Conservation (phyloP, 2,797 vertebrate genomes). For the Otolemur crassicaudatus region DNA sequence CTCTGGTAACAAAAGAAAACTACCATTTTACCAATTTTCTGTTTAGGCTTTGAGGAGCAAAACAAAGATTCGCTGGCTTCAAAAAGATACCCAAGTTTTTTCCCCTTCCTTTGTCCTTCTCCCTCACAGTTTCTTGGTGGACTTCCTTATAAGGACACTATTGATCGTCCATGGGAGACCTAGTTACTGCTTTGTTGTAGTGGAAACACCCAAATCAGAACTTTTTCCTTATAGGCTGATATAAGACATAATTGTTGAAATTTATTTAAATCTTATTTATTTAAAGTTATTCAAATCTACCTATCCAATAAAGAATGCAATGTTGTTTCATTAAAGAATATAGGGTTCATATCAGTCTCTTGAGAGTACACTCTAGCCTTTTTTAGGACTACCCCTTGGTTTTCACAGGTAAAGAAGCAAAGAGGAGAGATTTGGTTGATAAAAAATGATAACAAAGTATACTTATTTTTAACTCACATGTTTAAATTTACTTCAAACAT, state of each 20-base stretch:
- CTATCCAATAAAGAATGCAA: background rate
- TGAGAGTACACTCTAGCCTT: background rate
- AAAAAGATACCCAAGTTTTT: background rate
- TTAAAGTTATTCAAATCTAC: background rate
- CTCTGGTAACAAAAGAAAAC: background rate
- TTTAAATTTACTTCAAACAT: background rate
- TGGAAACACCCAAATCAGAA: background rate
- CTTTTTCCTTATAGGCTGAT: background rate
- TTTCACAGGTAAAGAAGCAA: slow-evolving; percentile 14
- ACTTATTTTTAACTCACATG: slow-evolving; percentile 41
- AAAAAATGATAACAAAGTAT: background rate
- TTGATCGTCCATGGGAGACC: background rate
- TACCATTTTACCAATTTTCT: slow-evolving; percentile 22
- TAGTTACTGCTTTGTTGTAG: background rate
- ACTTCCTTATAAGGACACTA: background rate
- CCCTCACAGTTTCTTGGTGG: background rate
- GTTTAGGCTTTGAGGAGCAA: slow-evolving; percentile 1
- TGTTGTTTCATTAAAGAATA: background rate
- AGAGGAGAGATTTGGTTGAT: background rate
- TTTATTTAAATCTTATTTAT: slow-evolving; percentile 51
- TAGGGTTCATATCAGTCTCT: background rate
- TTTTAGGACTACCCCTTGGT: slow-evolving; percentile 21
- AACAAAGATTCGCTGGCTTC: background rate
- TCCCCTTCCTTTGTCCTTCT: background rate
- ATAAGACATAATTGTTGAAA: background rate